A percentile compares a stretch with the other conserved stretches of the same genome.
Evolutionary conservation across 2,888 invertebrate genomes (phyloP).

Genomic region (Azorinus chamasolen): DNA sequence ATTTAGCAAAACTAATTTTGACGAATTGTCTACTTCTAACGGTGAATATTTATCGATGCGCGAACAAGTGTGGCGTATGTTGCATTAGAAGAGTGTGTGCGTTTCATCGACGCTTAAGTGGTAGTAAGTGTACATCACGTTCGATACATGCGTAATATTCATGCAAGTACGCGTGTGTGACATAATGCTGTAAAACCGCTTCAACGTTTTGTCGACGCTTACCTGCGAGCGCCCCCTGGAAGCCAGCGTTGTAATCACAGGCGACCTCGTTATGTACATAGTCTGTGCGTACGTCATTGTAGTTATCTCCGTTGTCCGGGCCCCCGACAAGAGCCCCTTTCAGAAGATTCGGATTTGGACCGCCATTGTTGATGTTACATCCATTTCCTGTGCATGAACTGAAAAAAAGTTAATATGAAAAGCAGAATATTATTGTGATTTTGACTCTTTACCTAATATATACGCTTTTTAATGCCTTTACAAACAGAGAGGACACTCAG

Average conservation of each 20-base stretch:
- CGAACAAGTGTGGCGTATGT: background rate
- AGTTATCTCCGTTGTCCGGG: slow-evolving; percentile 75
- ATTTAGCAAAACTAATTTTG: no score
- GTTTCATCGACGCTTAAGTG: no score
- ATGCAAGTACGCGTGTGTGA: background rate
- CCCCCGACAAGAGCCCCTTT: slow-evolving; percentile 80
- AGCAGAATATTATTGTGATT: no score
- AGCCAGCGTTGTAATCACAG: slow-evolving; percentile 83
- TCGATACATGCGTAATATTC: no score
- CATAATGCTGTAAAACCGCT: background rate
- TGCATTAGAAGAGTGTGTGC: no score
- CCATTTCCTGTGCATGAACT: slow-evolving; percentile 37
- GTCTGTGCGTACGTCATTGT: slow-evolving; percentile 75
- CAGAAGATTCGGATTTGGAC: slow-evolving; percentile 68
- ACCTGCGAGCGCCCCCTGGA: slow-evolving; percentile 82
- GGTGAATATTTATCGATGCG: background rate
- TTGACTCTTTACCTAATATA: no score
- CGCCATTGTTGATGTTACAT: slow-evolving; percentile 51
- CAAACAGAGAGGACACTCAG: no score
- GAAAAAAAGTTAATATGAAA: no score
- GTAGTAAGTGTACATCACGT: no score
- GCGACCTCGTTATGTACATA: slow-evolving; percentile 82
- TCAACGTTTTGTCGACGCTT: slow-evolving; percentile 12
- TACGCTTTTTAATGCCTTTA: no score
- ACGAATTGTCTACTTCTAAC: background rate